A percentile compares a stretch with the other conserved stretches of the same genome.
These are phyloP conservation scores for Caenorhabditis macrosperma DNA, from an alignment of 2,888 invertebrate genomes.

Conservation along the genomic window DNA sequence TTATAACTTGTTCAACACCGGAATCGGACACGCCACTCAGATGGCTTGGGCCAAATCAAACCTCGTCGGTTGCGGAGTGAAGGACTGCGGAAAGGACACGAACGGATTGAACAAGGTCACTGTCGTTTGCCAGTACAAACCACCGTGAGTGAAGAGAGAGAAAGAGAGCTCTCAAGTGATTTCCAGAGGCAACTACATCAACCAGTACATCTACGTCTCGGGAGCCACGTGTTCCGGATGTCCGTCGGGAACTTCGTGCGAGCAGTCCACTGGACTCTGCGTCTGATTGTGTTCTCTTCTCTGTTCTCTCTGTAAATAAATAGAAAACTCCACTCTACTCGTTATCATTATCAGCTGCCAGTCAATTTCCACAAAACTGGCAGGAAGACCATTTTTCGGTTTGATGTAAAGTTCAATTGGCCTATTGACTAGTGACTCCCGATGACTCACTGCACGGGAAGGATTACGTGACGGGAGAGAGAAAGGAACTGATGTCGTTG, in stretches of 20 bases:
- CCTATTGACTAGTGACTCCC: neutral
- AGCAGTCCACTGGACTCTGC: conserved; percentile 35
- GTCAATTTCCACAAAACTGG: neutral
- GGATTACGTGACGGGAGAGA: neutral
- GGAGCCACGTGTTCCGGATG: conserved; percentile 45
- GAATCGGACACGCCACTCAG: conserved; percentile 48
- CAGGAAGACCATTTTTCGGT: conserved; percentile 4
- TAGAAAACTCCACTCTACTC: neutral
- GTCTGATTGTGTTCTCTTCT: conserved; percentile 5
- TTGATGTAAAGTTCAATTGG: neutral
- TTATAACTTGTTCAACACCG: conserved; percentile 35
- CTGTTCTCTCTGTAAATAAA: conserved; percentile 12
- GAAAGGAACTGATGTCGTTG: neutral
- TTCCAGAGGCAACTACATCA: conserved; percentile 51
- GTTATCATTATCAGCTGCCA: neutral
- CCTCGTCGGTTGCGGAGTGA: conserved; percentile 51
- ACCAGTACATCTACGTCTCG: conserved; percentile 31
- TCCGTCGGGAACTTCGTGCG: conserved; percentile 48
- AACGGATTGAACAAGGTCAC: conserved; percentile 55
- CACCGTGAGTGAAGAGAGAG: conserved; percentile 32
- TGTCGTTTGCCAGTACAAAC: conserved; percentile 60
- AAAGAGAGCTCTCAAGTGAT: neutral
- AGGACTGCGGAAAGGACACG: conserved; percentile 41
- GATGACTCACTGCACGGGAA: neutral
- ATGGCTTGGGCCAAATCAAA: conserved; percentile 51